Evolutionary conservation across 2,888 invertebrate genomes (phyloP).

Genomic region (Lasius platythorax): DNA sequence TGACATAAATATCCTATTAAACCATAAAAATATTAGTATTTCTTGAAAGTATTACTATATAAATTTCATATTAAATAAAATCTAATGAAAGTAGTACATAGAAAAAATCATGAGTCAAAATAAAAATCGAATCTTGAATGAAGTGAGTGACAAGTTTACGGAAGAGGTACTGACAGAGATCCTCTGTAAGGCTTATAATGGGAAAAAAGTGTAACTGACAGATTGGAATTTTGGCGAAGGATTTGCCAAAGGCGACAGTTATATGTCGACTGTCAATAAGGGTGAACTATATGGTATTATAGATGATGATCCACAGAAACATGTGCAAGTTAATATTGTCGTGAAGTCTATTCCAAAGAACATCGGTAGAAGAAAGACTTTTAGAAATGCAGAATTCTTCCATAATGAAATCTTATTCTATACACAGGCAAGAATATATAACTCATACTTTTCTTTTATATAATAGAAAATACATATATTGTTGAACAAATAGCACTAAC

Average conservation of each 20-base stretch:
- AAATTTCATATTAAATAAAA: neutral
- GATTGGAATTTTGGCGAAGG: constrained; percentile 85
- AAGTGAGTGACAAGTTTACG: constrained; percentile 83
- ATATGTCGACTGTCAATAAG: constrained; percentile 89
- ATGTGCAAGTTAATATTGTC: constrained; percentile 87
- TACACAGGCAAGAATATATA: constrained; percentile 73
- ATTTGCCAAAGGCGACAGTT: constrained; percentile 90
- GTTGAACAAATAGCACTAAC: too few species aligned
- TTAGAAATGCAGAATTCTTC: constrained; percentile 90
- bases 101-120: constrained; percentile 33
- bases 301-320: constrained; percentile 69
- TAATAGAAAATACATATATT: neutral
- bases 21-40: neutral
- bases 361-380: constrained; percentile 89
- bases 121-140: constrained; percentile 62
- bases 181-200: constrained; percentile 82
- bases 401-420: constrained; percentile 91
- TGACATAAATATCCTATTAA: neutral
- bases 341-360: constrained; percentile 90
- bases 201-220: constrained; percentile 80
- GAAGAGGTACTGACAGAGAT: constrained; percentile 85
- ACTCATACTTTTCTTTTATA: neutral
- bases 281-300: constrained; percentile 87
- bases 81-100: neutral
- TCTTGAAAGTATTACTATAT: neutral